Evolutionary conservation across 2,797 vertebrate species (phyloP), one percentile per base, ranked within the genome.

Genomic region (Dicrostonyx torquatus): DNA sequence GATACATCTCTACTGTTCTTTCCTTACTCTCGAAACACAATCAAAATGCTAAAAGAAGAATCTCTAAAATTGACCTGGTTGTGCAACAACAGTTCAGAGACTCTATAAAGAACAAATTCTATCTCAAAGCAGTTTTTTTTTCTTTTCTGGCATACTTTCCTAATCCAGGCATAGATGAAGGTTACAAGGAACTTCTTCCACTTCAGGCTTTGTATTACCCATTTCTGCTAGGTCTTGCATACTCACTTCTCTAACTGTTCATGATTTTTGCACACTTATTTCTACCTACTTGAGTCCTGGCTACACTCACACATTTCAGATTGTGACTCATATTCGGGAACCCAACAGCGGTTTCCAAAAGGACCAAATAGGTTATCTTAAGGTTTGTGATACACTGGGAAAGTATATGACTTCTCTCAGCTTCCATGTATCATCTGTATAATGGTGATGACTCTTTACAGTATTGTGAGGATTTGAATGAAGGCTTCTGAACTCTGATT

Each of bases 321-420:
- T 15, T 26, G 6, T 1, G 15, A n/a, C 6, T 7, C 5, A 10
- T 7, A 13, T 17, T 76, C 29, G 5, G 31, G 14, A 43, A 22
- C 26, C 37, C 29, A 34, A 18, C 2, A 58, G 6, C 12, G 10
- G 1, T 34, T 1, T 43, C 17, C 60, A 75, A 14, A 1, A 18
- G 37, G n/a, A 78, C 31, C 62, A 7, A 12, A 9, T n/a, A n/a
- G 0, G 6, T 60, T 15, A 11, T 24, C 40, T 26, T 4, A 6
- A 20, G 1, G 17, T 26, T 12, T 83, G 26, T 15, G 18, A 13
- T 34, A 37, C 37, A 34, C 0, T 2, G 1, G 4, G 22, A 10
- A n/a, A 29, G 26, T 4, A n/a, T 10, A 4, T 1, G 5, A n/a
- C n/a, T 58, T 78, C 40, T 15, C 13, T 22, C 4, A 43, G 48